phyloP scores from a whole-genome alignment of 2,888 invertebrate species.

The Hyalella azteca region DNA sequence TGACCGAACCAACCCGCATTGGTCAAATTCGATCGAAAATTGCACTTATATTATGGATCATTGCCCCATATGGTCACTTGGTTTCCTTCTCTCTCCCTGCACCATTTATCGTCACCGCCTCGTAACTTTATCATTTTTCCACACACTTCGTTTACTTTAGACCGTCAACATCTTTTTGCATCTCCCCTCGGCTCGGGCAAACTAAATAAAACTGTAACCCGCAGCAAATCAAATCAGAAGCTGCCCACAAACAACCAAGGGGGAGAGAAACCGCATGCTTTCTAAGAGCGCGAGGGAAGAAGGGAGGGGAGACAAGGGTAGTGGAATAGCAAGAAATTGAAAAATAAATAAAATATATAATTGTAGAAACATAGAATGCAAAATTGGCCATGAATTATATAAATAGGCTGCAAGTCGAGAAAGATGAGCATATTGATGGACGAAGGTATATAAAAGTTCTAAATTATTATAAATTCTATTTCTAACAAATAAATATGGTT shows the following conservation, averaged over 20 bases:
- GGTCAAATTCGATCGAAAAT: no score
- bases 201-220: constrained; percentile 12
- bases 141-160: not conserved
- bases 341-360: not conserved
- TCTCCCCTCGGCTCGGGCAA: constrained; percentile 7
- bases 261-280: not conserved
- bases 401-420: not conserved
- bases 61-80: no score
- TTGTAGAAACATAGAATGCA: not conserved
- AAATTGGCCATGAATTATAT: not conserved
- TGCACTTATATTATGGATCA: no score
- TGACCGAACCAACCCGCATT: no score
- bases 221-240: constrained; percentile 15
- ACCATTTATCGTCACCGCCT: not conserved
- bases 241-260: constrained; percentile 12
- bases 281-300: not conserved
- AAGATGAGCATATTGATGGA: no score
- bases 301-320: not conserved
- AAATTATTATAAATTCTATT: no score
- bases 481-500: no score
- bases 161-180: constrained; percentile 1
- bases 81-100: not conserved
- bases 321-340: not conserved
- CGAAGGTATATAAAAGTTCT: no score
- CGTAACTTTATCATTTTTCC: constrained; percentile 8